Evolutionary conservation across 2,797 vertebrate genomes (phyloP), one percentile per base, ranked within the genome.

Genomic region (Lepidocolaptes lacrymiger): DNA sequence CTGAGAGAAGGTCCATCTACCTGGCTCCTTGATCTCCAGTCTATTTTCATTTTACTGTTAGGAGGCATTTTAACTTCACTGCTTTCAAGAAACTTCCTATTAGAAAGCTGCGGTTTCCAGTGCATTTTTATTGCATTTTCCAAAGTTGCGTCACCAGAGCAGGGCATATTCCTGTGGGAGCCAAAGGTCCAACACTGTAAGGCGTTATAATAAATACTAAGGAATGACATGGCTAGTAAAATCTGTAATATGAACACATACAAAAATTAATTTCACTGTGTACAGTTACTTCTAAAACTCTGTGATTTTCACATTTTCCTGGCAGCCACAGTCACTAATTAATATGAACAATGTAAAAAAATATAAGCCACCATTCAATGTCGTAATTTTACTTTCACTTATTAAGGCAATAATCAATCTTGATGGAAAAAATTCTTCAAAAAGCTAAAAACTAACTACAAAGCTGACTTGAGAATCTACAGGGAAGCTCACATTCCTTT

Each of bases 51-150:
- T 80, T 73, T 91, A 59, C 61, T 73, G 86, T 30, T 61, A 94
- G 51, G 58, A 95, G 73, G 92, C 66, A 94, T 88, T 95, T 95
- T 95, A 97, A 94, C 39, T 95, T 96, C 93, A 94, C 43, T 86
- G 61, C 72, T 92, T 93, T 96, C 83, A 94, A 97, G 87, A 96
- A 97, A 94, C 71, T 89, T 97, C 91, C 93, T 92, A 85, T 88
- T 96, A 97, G 83, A 96, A 96, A 91, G 48, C 90, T 95, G 76
- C 8, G 27, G 75, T 90, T 97, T 96, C 86, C 92, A 96, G 62
- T 74, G 85, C 16, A 28, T 84, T 96, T 97, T 97, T 94, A 96
- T 32, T 96, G 92, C 89, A 92, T 97, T 97, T 98, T 97, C 92
- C 91, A 95, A 90, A 82, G 75, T 61, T 97, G 96, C 18, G 0